Evolutionary conservation across 2,113 vertebrate species (phyloP).

Genomic region (Meles meles): DNA sequence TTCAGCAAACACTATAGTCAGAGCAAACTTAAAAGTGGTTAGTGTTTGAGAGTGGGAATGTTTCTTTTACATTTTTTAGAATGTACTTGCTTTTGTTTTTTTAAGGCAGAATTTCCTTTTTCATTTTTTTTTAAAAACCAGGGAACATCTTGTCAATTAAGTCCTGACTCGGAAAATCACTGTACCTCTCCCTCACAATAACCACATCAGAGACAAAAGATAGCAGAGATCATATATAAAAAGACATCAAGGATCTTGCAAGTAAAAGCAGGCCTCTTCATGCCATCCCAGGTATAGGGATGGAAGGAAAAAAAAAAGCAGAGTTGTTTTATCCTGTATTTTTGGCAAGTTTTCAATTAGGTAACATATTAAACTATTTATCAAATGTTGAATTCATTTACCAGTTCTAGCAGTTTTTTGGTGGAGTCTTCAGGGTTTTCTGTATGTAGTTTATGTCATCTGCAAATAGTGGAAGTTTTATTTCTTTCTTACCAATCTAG

Average conservation of each 20-base stretch:
- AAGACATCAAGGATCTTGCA: neutral
- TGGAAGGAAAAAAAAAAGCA: neutral
- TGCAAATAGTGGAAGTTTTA: too few species aligned
- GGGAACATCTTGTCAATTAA: neutral
- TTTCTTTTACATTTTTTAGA: neutral
- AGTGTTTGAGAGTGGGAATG: neutral
- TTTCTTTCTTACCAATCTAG: too few species aligned
- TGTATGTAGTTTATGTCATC: too few species aligned
- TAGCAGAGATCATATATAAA: neutral
- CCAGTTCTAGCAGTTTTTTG: too few species aligned
- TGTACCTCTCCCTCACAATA: neutral
- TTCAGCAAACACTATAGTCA: neutral
- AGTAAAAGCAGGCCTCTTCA: neutral
- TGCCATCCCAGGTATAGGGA: neutral
- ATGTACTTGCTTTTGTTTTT: neutral
- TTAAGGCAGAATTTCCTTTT: neutral
- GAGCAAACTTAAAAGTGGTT: neutral
- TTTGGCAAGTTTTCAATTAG: neutral
- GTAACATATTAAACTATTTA: neutral
- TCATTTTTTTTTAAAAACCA: neutral
- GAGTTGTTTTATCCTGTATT: neutral
- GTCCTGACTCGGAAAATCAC: neutral
- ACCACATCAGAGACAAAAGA: neutral
- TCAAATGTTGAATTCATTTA: neutral
- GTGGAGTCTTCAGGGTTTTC: too few species aligned